A percentile compares a stretch with the other conserved stretches of the same genome.
phyloP scores from a whole-genome alignment of 2,888 invertebrate species.

The Agonopterix subpropinquella region DNA sequence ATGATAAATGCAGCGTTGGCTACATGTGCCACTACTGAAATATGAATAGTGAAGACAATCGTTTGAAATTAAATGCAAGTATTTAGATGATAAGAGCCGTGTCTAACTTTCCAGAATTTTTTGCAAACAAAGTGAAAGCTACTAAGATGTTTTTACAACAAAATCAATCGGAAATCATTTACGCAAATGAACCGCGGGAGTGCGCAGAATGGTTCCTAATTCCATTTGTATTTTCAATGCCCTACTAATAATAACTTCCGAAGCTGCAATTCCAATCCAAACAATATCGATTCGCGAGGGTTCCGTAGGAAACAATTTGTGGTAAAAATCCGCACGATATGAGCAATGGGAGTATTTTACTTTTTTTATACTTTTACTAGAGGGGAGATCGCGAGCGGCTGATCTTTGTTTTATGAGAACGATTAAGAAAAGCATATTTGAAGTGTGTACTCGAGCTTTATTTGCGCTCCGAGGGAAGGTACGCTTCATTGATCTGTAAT shows the following conservation, averaged over 20 bases:
- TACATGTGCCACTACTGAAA: too few relatives aligned
- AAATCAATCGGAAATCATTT: slow-evolving; percentile 25
- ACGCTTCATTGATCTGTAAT: slow-evolving; percentile 74
- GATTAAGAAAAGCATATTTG: slow-evolving; percentile 77
- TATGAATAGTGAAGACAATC: too few relatives aligned
- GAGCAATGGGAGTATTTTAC: slow-evolving; percentile 54
- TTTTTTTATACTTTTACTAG: slow-evolving; percentile 45
- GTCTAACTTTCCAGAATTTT: background rate
- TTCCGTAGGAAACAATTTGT: slow-evolving; percentile 59
- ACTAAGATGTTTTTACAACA: too few relatives aligned
- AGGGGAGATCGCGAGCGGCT: slow-evolving; percentile 61
- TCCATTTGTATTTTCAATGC: slow-evolving; percentile 45
- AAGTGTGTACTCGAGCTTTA: slow-evolving; percentile 71
- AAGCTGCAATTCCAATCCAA: slow-evolving; percentile 47
- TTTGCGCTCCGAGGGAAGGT: slow-evolving; percentile 64
- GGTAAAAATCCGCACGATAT: slow-evolving; percentile 54
- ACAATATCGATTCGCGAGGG: slow-evolving; percentile 59
- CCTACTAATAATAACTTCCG: slow-evolving; percentile 51
- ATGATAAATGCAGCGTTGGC: too few relatives aligned
- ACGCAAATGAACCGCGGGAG: slow-evolving; percentile 32
- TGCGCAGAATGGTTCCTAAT: slow-evolving; percentile 40
- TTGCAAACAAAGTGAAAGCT: background rate
- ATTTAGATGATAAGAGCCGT: too few relatives aligned
- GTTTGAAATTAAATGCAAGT: too few relatives aligned
- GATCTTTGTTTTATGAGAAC: slow-evolving; percentile 77